A percentile compares a stretch with the other conserved stretches of the same genome.
Evolutionary conservation across 2,888 invertebrate genomes (phyloP).

Genomic region (Cerastoderma edule): DNA sequence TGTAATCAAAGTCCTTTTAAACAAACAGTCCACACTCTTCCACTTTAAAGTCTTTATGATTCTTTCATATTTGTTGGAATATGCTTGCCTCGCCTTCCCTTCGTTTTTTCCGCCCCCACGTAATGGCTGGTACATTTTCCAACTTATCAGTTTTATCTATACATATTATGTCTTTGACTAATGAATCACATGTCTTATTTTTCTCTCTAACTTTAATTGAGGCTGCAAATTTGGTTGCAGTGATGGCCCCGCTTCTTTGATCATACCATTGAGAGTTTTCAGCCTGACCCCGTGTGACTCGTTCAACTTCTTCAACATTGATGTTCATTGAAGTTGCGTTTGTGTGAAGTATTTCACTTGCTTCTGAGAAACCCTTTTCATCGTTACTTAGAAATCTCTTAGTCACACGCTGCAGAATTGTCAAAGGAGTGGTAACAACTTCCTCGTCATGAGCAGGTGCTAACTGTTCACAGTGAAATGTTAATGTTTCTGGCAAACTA

Average conservation of each 20-base stretch:
- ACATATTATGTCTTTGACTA: too few species aligned
- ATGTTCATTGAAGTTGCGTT: neutral
- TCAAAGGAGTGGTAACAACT: neutral
- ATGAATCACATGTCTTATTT: neutral
- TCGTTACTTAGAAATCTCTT: too few species aligned
- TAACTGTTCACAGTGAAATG: neutral
- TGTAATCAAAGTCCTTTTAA: neutral
- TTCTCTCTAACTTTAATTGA: neutral
- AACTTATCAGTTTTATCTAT: neutral
- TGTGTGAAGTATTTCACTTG: too few species aligned
- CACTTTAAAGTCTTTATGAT: neutral
- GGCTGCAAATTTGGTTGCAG: constrained; percentile 6
- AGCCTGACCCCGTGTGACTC: neutral
- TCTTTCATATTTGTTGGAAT: neutral
- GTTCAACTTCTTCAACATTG: neutral
- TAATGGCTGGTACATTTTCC: constrained; percentile 9
- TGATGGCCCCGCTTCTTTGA: constrained; percentile 1
- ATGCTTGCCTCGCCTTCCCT: neutral
- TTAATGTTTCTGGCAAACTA: neutral
- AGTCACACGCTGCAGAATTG: neutral
- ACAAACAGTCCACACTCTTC: too few species aligned
- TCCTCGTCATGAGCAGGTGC: neutral
- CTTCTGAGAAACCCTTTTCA: too few species aligned
- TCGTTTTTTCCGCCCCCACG: neutral
- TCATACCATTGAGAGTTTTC: neutral